These are phyloP conservation scores for Pagetopsis macropterus DNA, from an alignment of 2,797 vertebrate species.

Conservation along the genomic window DNA sequence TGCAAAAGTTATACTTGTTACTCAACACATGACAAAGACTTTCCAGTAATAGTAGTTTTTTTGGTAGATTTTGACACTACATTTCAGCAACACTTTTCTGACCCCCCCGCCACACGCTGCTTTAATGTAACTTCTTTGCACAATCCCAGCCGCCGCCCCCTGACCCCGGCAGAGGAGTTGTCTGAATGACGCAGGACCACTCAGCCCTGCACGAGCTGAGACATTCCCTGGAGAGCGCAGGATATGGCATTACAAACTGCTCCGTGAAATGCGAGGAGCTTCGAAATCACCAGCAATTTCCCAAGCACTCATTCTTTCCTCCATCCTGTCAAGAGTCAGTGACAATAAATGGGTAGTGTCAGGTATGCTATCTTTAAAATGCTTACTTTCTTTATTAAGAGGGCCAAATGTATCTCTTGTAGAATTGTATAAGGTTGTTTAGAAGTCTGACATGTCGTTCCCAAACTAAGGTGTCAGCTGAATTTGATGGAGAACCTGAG, in stretches of 20 bases:
- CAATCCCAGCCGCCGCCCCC: constrained; percentile 48
- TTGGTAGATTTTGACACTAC: constrained; percentile 46
- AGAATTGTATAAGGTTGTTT: not conserved
- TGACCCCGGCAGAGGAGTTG: constrained; percentile 49
- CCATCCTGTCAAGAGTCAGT: constrained; percentile 5
- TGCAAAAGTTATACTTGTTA: constrained; percentile 27
- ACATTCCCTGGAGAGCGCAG: constrained; percentile 81
- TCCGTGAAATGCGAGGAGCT: constrained; percentile 69
- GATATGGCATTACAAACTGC: constrained; percentile 78
- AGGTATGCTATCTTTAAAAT: not conserved
- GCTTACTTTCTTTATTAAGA: not conserved
- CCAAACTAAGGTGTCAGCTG: not conserved
- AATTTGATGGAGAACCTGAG: too few species aligned
- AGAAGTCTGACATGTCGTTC: not conserved
- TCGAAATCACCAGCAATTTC: constrained; percentile 68
- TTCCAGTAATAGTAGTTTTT: constrained; percentile 32
- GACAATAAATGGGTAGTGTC: constrained; percentile 1
- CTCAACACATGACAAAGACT: constrained; percentile 43
- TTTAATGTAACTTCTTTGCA: constrained; percentile 51
- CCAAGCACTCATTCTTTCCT: constrained; percentile 42
- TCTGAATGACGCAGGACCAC: constrained; percentile 76
- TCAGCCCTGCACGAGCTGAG: constrained; percentile 75
- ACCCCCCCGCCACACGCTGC: constrained; percentile 31
- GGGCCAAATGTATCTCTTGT: not conserved
- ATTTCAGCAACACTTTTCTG: constrained; percentile 29